phyloP scores from a whole-genome alignment of 1,140 invertebrate genomes.

The Onthophagus taurus region DNA sequence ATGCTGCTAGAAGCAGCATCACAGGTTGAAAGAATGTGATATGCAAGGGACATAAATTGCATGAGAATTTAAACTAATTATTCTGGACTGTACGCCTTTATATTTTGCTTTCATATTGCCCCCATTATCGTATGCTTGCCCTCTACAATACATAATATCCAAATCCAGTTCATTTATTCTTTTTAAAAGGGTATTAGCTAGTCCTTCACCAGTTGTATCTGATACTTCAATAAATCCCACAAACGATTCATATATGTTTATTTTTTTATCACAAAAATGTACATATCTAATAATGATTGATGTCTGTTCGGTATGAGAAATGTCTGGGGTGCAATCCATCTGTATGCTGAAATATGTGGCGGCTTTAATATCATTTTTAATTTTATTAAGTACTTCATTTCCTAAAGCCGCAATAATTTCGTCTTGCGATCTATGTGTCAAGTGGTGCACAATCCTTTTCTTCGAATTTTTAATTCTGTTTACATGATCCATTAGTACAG shows the following conservation, averaged over 20 bases:
- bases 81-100: slow-evolving; percentile 5
- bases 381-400: too few relatives aligned
- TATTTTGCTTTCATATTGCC: slow-evolving; percentile 3
- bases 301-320: slow-evolving; percentile 1
- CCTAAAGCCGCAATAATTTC: too few relatives aligned
- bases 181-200: not conserved
- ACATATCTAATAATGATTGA: slow-evolving; percentile 2
- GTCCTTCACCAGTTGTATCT: not conserved
- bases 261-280: slow-evolving; percentile 4
- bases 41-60: slow-evolving; percentile 15
- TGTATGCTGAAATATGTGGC: too few relatives aligned
- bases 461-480: too few relatives aligned
- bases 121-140: slow-evolving; percentile 16
- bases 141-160: not conserved
- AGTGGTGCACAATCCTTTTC: too few relatives aligned
- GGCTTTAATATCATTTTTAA: too few relatives aligned
- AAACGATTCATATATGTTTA: too few relatives aligned
- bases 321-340: slow-evolving; percentile 4
- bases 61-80: not conserved
- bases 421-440: too few relatives aligned
- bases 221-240: not conserved
- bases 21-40: slow-evolving; percentile 12
- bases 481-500: too few relatives aligned
- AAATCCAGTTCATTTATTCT: not conserved
- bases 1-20: not conserved